phyloP scores from a whole-genome alignment of 2,888 invertebrate genomes.

The Camponotus fellah region DNA sequence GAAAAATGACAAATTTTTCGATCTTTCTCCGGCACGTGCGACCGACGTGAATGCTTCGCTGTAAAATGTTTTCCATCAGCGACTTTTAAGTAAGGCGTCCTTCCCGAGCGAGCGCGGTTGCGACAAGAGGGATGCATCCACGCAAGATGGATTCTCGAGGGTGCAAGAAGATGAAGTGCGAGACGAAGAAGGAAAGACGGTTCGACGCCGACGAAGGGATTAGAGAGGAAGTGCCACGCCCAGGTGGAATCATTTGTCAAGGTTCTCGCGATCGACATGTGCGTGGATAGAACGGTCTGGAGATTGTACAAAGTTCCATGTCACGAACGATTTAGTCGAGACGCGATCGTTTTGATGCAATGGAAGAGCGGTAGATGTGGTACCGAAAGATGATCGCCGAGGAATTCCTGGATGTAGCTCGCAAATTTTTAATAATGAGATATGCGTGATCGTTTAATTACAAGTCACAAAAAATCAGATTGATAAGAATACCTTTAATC shows the following conservation, averaged over 20 bases:
- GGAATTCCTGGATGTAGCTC: constrained; percentile 12
- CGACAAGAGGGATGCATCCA: constrained; percentile 18
- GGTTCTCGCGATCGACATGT: constrained; percentile 50
- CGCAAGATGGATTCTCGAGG: constrained; percentile 45
- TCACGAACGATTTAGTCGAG: constrained; percentile 18
- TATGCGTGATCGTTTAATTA: not conserved
- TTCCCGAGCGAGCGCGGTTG: constrained; percentile 7
- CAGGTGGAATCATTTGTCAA: constrained; percentile 62
- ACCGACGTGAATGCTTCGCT: constrained; percentile 17
- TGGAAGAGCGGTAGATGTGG: not conserved
- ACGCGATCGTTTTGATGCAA: not conserved
- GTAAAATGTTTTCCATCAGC: constrained; percentile 57
- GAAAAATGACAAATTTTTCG: constrained; percentile 54
- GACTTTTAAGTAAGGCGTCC: constrained; percentile 45
- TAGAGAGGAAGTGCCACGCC: constrained; percentile 52
- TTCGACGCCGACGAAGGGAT: constrained; percentile 48
- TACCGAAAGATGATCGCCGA: constrained; percentile 12
- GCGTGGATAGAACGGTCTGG: constrained; percentile 19
- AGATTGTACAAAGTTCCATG: constrained; percentile 27
- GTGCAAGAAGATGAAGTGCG: not conserved
- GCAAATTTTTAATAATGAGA: too few species aligned
- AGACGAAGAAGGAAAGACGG: constrained; percentile 30
- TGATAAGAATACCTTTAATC: too few species aligned
- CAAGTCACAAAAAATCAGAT: not conserved
- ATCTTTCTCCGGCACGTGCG: not conserved